Evolutionary conservation across 2,888 invertebrate genomes (phyloP), one percentile per base, ranked within the genome.

Genomic region (Dastarcus helophoroides): DNA sequence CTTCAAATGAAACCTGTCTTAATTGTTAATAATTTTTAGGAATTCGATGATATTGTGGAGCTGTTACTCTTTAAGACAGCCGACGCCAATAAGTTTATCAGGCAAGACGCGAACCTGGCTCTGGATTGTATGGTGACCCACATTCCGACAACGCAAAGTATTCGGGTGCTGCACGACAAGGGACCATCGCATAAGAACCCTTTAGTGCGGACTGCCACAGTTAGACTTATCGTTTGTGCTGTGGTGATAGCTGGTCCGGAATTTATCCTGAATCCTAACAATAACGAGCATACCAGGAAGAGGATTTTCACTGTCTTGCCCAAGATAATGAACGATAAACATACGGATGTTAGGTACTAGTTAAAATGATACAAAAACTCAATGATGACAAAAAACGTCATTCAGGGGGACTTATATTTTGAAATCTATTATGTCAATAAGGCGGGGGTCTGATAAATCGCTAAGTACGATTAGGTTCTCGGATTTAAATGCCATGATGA

Each of bases 101-200:
- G 79, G 4, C 75, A 79, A 36, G 83, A 83, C 32, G 78, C 81
- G 14, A 79, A 80, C 51, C 61, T 74, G 28, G 75, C 82, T 0
- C 60, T 85, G 24, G 75, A 74, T 42, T 65, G 69, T 19, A 69
- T 84, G 60, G 75, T 82, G 3, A 76, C 76, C 32, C 65, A 69
- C 39, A 71, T 76, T 1, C 70, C 76, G 3, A 66, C 73, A n/a
- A 61, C 61, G 22, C 70, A 69, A 40, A 58, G 68, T 0, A 58
- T 71, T 39, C 56, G 70, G 12, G 67, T 70, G 2, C 52, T 73
- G 4, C 68, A 68, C 40, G 34, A 46, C 2, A 61, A 49, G 43
- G 62, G 60, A 0, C 62, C 62, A 2, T 44, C 40, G 1, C 80
- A 83, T 57, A 76, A 79, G 47, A 83, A 78, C 52, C 62, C 69